phyloP scores from a whole-genome alignment of 2,113 vertebrate species.

The Urocitellus parryii region DNA sequence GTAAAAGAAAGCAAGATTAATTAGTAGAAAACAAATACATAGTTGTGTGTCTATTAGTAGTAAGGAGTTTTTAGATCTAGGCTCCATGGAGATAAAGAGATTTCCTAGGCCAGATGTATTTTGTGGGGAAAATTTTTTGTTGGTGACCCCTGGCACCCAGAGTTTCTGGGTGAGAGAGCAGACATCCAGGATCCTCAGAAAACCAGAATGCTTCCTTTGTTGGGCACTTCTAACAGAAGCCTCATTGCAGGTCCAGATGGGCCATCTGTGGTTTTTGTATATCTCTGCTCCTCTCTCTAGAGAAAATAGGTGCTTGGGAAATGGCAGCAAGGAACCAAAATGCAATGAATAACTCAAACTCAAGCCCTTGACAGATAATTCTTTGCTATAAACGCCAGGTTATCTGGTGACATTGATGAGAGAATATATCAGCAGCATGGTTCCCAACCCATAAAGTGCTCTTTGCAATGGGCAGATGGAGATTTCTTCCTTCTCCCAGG shows the following conservation, averaged over 20 bases:
- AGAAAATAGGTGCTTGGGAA: not conserved
- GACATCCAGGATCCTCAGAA: not conserved
- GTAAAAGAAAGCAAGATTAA: not conserved
- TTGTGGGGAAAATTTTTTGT: not conserved
- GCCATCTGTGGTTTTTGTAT: rapidly evolving
- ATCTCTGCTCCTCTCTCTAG: not conserved
- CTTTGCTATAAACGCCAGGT: too few relatives aligned
- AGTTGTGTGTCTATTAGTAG: not conserved
- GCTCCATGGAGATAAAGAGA: not conserved
- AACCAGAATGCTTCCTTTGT: not conserved
- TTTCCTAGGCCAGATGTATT: not conserved
- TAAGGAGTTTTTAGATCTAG: not conserved
- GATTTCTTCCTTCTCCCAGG: not conserved
- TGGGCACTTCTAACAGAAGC: not conserved
- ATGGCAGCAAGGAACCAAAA: not conserved
- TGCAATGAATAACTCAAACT: not conserved
- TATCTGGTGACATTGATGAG: not conserved
- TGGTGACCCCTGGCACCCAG: not conserved
- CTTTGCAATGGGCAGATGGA: not conserved
- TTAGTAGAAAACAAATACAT: not conserved
- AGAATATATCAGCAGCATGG: too few relatives aligned
- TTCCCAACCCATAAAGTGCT: not conserved
- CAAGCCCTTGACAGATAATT: not conserved
- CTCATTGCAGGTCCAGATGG: not conserved
- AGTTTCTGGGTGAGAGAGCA: not conserved